Evolutionary conservation across 2,797 vertebrate genomes (phyloP).

Genomic region (Muscicapa comitata): DNA sequence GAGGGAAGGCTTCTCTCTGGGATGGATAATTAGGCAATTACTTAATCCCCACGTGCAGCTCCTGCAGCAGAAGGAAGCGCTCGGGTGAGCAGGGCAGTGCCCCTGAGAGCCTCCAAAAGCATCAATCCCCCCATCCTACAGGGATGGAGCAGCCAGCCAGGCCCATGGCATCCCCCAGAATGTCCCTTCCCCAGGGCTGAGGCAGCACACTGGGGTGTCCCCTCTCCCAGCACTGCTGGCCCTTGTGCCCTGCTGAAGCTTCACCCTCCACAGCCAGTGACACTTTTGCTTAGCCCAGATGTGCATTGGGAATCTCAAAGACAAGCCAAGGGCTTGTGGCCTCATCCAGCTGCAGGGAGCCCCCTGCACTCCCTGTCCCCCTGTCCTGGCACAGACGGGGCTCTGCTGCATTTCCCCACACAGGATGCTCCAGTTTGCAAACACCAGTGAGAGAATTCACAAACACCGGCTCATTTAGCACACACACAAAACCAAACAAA

Average conservation of each 20-base stretch:
- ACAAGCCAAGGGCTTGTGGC: accelerated
- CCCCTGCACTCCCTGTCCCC: background rate
- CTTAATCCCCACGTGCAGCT: background rate
- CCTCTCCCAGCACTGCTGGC: background rate
- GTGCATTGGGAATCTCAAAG: background rate
- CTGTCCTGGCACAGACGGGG: background rate
- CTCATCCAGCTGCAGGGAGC: background rate
- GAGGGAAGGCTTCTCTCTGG: background rate
- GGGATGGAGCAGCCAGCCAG: background rate
- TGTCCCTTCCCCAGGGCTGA: background rate
- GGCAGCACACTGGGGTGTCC: background rate
- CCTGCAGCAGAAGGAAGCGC: background rate
- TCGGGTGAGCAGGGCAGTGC: background rate
- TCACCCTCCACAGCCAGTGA: background rate
- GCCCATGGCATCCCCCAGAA: background rate
- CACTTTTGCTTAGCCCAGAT: background rate
- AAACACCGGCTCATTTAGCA: background rate
- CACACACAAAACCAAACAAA: background rate
- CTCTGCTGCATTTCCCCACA: background rate
- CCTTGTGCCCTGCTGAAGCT: background rate
- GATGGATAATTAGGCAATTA: background rate
- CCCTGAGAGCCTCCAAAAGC: background rate
- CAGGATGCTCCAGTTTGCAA: background rate
- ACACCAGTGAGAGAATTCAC: background rate
- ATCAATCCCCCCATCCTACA: background rate